Evolutionary conservation across 2,797 vertebrate species (phyloP).

Genomic region (Acanthiza pusilla): DNA sequence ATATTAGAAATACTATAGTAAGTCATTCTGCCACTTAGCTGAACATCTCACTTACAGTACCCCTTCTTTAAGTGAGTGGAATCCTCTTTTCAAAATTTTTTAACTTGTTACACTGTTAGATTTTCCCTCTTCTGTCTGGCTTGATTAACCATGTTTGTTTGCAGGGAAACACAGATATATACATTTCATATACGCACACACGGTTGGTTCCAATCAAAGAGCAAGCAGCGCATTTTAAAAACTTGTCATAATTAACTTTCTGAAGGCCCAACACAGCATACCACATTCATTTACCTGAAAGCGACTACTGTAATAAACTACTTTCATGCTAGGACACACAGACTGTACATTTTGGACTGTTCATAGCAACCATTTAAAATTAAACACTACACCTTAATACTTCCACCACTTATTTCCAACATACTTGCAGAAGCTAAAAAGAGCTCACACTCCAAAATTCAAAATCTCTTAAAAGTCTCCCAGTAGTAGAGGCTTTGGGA

Average conservation of each 20-base stretch:
- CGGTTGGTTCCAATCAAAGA: neutral
- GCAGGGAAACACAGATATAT: neutral
- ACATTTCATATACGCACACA: neutral
- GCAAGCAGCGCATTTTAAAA: neutral
- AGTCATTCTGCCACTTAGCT: neutral
- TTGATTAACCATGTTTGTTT: neutral
- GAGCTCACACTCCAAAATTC: neutral
- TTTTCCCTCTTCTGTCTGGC: neutral
- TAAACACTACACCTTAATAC: neutral
- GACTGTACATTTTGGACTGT: neutral
- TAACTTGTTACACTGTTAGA: neutral
- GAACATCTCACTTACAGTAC: neutral
- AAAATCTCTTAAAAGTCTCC: neutral
- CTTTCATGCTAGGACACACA: neutral
- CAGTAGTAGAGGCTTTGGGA: neutral
- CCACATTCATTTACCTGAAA: neutral
- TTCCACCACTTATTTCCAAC: neutral
- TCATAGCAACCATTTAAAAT: neutral
- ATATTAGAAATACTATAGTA: slow-evolving; percentile 12
- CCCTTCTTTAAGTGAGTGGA: neutral
- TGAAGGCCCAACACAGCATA: neutral
- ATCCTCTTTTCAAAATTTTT: neutral
- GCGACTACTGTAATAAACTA: neutral
- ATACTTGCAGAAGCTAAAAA: neutral
- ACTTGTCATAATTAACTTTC: neutral